Conservation (phyloP, 2,797 vertebrate genomes). For the Nyctibius grandis region DNA sequence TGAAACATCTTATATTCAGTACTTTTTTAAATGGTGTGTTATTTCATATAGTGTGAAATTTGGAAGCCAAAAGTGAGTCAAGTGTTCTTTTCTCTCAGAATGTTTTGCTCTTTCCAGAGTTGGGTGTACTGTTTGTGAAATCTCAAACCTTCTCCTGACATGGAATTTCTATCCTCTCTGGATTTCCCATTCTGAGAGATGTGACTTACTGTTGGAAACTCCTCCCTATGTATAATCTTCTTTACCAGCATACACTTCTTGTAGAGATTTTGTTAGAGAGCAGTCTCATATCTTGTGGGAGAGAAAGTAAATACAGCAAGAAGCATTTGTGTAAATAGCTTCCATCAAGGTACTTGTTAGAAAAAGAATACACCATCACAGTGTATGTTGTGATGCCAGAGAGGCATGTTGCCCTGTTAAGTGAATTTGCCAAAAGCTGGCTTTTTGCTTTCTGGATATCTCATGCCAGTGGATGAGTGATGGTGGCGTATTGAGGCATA, state of each 20-base stretch:
- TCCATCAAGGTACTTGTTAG: background rate
- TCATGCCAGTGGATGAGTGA: background rate
- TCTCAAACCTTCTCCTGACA: background rate
- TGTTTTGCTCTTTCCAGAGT: background rate
- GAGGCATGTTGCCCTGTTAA: background rate
- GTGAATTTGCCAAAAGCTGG: background rate
- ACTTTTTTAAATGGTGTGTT: background rate
- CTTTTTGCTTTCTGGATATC: background rate
- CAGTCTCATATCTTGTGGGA: background rate
- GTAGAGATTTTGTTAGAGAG: background rate
- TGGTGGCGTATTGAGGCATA: rapidly evolving
- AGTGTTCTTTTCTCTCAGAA: background rate
- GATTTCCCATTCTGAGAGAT: background rate
- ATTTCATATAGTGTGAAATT: background rate
- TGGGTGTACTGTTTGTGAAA: background rate
- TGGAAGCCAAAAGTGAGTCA: background rate
- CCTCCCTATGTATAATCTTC: background rate
- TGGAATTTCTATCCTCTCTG: background rate
- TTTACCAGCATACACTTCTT: background rate
- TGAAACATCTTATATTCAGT: background rate
- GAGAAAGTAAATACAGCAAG: background rate
- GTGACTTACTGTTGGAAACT: background rate
- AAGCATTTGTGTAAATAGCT: background rate
- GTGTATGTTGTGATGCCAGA: background rate
- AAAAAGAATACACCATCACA: background rate